Evolutionary conservation across 2,113 vertebrate species (phyloP), one percentile per base, ranked within the genome.

Genomic region (Natator depressus): DNA sequence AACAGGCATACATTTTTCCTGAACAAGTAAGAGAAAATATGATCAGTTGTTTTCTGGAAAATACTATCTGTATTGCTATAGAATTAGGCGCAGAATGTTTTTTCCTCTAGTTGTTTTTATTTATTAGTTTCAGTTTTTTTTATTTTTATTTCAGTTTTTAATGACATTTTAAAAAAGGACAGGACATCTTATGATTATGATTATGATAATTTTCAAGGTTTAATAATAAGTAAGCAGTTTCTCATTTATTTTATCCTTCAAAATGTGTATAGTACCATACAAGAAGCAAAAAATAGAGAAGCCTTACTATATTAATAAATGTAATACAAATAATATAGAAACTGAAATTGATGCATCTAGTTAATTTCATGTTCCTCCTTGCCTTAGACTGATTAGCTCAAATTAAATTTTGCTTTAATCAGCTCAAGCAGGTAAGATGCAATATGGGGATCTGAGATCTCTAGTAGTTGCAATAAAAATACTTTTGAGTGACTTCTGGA

Each of bases 11-110:
- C 17, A 59, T 82, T 91, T 90, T 94, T 91, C 84, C 49, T 88
- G 62, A 81, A 82, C 89, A 51, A 38, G 4, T 90, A 87, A 62
- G 91, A 89, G 82, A 90, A 95, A 85, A 82, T 80, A 80, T 5
- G 59, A 78, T 47, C 46, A 25, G 8, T 89, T 91, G 72, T 93
- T 91, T 94, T 94, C 82, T 94, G 89, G 82, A 95, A 94, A 94
- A 94, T 42, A 31, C 1, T 84, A 2, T 14, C 82, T 85, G 17
- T 88, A 78, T 29, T 78, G 75, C 75, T 78, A 25, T 27, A 78
- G 42, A 78, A 78, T 47, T 47, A 47, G 42, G 11, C 46, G 16
- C 38, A 78, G 42, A 78, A 78, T 78, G 12, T 76, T 25, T 46
- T 76, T 46, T 76, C 42, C 20, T 46, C 17, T 76, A 11, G 12